These are phyloP conservation scores for Ochotona curzoniae DNA, from an alignment of 2,113 vertebrate species.

Conservation along the genomic window DNA sequence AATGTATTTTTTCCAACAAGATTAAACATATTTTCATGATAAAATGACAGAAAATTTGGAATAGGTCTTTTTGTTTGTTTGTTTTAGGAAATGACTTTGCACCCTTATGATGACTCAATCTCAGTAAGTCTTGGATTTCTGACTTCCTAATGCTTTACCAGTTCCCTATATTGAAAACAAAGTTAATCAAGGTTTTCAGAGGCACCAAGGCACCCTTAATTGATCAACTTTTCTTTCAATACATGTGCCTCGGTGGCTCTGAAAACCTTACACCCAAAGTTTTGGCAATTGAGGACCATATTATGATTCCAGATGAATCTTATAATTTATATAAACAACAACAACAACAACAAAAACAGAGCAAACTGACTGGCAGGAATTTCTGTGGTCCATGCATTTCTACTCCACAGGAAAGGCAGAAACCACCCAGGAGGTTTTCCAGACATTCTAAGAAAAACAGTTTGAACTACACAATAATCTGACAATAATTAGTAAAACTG, in stretches of 20 bases:
- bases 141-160: neutral
- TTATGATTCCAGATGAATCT: neutral
- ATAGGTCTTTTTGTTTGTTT: neutral
- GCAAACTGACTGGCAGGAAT: neutral
- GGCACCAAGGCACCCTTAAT: too few species aligned
- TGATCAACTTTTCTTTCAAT: too few species aligned
- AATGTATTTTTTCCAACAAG: neutral
- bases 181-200: too few species aligned
- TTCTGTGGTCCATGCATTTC: neutral
- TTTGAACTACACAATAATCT: neutral
- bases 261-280: neutral
- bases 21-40: neutral
- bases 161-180: neutral
- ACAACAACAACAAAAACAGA: neutral
- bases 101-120: neutral
- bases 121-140: rapidly evolving
- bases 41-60: neutral
- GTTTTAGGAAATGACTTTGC: neutral
- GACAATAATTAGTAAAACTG: neutral
- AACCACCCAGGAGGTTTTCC: neutral
- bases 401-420: neutral
- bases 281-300: neutral
- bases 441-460: neutral
- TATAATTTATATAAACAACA: too few species aligned
- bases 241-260: neutral